Base-by-base conservation (phyloP, 2,888 invertebrate species). In the Synanthedon tipuliformis region DNA sequence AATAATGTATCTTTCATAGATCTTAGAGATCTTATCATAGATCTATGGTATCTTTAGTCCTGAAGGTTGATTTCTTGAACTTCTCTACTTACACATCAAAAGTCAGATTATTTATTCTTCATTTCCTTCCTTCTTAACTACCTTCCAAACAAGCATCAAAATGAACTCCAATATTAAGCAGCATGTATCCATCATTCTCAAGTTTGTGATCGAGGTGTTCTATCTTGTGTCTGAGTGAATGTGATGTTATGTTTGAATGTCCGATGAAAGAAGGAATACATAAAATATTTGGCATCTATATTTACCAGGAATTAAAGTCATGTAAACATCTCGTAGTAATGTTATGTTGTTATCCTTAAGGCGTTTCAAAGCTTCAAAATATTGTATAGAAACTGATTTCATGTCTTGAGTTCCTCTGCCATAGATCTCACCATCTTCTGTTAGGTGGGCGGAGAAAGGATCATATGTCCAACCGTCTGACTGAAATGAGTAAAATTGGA, bases 401-500 rank as follows among this genome's bases (percentile, higher is more conserved):
- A 94, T 94, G 70, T 97, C 96, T 75, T 95, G 95, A 0, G 94
- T 81, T 5, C 96, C 96, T 50, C 96, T 89, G 0, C 92, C 96
- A 73, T 89, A 95, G 60, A 96, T 94, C 60, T 96, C 90, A 0
- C 96, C 97, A 41, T 93, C 83, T 1, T 90, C 90, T 65, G 95
- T 95, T 72, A 96, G 93, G 55, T 92, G 87, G 0, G 95, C 98
- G 52, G 88, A 90, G 75, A 96, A 98, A 1, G 98, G 97, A 40
- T 93, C 93, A 75, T 95, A 89, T 0, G 87, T 92, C 98, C 98
- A 98, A 66, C 92, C 90, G 40, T 93, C 93, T 94, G 45, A 45
- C 45, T 45, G 45, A n/a, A 45, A 45, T 45, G 7, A 34, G 34
- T 10, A 34, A 34, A 34, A 23, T 23, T 23, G 23, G 23, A 23